Conservation (phyloP, 2,113 vertebrate species). For the Odocoileus hemionus region DNA sequence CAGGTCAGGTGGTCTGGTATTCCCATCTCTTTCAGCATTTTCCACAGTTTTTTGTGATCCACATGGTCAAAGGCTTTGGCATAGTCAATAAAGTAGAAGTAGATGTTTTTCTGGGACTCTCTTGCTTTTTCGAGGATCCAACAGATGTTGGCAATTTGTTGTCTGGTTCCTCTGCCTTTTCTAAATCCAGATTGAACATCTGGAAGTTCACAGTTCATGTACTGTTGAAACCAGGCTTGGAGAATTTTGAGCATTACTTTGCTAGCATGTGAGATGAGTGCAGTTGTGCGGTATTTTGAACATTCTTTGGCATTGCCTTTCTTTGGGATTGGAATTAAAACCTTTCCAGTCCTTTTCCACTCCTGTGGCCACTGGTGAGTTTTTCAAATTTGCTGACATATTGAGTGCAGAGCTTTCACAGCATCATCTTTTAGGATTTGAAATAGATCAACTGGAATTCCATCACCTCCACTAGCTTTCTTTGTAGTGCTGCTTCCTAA, state of each 20-base stretch:
- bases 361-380: neutral
- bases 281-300: accelerated
- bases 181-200: neutral
- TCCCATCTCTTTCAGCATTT: neutral
- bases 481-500: neutral
- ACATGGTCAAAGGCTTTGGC: neutral
- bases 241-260: neutral
- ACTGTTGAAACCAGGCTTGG: neutral
- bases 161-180: neutral
- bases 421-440: neutral
- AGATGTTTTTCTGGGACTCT: neutral
- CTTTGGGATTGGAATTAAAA: neutral
- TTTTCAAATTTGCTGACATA: neutral
- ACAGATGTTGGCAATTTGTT: neutral
- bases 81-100: neutral
- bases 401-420: neutral
- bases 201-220: neutral
- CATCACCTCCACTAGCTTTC: neutral
- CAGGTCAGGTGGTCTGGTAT: neutral
- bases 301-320: neutral
- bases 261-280: neutral
- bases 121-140: neutral
- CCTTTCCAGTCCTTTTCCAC: neutral
- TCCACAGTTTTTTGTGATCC: neutral
- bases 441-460: neutral